Evolutionary conservation across 2,888 invertebrate genomes (phyloP), one percentile per base, ranked within the genome.

Genomic region (Tethea ocularis): DNA sequence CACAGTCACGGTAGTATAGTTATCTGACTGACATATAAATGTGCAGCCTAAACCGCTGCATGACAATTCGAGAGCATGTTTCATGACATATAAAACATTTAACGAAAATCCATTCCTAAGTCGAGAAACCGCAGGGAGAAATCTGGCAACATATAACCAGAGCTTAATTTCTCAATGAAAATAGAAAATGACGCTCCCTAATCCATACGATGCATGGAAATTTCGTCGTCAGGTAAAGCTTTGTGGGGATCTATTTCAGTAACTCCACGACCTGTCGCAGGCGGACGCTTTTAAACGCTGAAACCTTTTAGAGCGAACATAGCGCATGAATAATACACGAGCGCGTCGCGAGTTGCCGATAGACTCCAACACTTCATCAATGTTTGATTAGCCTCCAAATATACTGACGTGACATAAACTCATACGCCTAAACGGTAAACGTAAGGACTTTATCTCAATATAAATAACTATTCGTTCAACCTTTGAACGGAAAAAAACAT

Each of bases 241-340:
- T 46, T 46, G 46, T 20, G 6, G 20, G 20, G 46, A 38, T 46
- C 20, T 46, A 46, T 46, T 46, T 46, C 46, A 20, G 46, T n/a
- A 46, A 46, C 46, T 46, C 20, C 1, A 46, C 46, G 20, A 8
- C 33, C 13, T 13, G 33, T 2, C 33, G 33, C 33, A 8, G 1
- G 7, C 7, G 1, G 33, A 33, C 20, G 46, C 46, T 46, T 46
- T 46, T 46, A 46, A 46, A 46, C 20, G 46, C 8, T 46, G 46
- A 46, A 46, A 46, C 46, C 46, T 46, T 46, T 46, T 46, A 46
- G 7, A n/a, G 20, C 8, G 46, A 46, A 20, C 46, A 46, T 20
- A 10, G 46, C 46, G 46, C 46, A 46, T 46, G 46, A 46, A 46
- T 46, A 46, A 46, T 20, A 46, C 46, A 46, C 17, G 46, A 46